These are phyloP conservation scores for Porphyrio hochstetteri DNA, from an alignment of 2,113 vertebrate species.

Conservation along the genomic window DNA sequence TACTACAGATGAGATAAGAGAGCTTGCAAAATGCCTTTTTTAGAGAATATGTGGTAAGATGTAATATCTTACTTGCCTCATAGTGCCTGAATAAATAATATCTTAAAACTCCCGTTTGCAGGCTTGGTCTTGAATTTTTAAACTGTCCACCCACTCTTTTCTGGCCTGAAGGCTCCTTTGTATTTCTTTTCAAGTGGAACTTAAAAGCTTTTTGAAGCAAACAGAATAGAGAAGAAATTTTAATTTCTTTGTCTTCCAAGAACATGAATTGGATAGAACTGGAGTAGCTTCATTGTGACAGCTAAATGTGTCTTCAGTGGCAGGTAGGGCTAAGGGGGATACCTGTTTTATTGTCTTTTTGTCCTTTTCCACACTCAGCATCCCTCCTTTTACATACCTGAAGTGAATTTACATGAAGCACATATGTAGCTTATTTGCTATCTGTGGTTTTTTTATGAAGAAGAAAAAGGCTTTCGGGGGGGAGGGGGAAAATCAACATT, in stretches of 20 bases:
- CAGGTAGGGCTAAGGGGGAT: background rate
- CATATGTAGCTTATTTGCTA: background rate
- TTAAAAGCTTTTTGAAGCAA: conserved; percentile 20
- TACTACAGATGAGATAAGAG: background rate
- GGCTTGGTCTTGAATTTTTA: conserved; percentile 3
- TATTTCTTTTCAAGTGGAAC: conserved; percentile 26
- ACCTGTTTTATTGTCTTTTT: background rate
- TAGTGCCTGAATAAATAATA: background rate
- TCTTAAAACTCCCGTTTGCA: background rate
- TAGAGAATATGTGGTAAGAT: background rate
- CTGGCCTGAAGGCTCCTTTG: background rate
- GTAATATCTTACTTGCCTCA: background rate
- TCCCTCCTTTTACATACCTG: background rate
- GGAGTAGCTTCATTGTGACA: background rate
- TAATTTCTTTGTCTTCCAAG: background rate
- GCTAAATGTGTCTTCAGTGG: background rate
- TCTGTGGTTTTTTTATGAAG: background rate
- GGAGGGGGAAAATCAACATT: background rate
- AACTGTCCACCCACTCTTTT: background rate
- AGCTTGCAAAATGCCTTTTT: conserved; percentile 28
- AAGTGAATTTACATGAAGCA: background rate
- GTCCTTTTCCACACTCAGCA: background rate
- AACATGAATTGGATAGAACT: background rate
- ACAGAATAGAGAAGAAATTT: background rate
- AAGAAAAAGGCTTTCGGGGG: background rate